Evolutionary conservation across 2,113 vertebrate genomes (phyloP).

Genomic region (Casuarius casuarius): DNA sequence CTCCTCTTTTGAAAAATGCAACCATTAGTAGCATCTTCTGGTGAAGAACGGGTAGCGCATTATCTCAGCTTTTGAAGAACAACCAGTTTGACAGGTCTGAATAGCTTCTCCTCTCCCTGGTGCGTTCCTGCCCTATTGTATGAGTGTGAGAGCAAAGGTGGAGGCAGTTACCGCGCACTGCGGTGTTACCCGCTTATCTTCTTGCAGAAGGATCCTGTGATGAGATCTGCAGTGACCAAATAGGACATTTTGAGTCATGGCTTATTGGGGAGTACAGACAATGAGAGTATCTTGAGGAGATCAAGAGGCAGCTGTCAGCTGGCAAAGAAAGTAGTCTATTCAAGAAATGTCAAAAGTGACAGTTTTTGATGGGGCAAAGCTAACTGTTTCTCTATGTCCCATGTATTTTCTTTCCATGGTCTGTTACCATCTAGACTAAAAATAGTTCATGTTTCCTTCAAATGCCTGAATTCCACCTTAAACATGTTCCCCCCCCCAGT

Average conservation of each 20-base stretch:
- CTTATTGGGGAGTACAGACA: neutral
- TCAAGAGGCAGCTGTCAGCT: conserved; percentile 2
- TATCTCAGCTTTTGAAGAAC: too few relatives aligned
- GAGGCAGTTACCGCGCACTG: too few relatives aligned
- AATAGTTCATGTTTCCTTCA: neutral
- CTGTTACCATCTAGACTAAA: neutral
- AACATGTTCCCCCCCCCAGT: neutral
- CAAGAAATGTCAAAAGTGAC: neutral
- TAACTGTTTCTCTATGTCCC: neutral
- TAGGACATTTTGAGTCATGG: neutral
- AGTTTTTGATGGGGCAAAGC: neutral
- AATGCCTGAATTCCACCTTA: neutral
- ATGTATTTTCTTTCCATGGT: neutral
- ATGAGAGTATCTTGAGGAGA: neutral
- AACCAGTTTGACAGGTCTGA: too few relatives aligned
- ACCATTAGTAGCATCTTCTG: too few relatives aligned
- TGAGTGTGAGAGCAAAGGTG: too few relatives aligned
- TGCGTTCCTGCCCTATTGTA: too few relatives aligned
- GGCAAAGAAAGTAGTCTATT: neutral
- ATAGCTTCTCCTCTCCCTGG: too few relatives aligned
- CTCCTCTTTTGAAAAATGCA: too few relatives aligned
- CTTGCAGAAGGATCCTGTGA: too few relatives aligned
- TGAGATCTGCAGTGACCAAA: too few relatives aligned
- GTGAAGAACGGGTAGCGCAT: too few relatives aligned
- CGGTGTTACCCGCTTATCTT: too few relatives aligned